phyloP scores from a whole-genome alignment of 2,797 vertebrate species.

The Coracias cyanogaster region DNA sequence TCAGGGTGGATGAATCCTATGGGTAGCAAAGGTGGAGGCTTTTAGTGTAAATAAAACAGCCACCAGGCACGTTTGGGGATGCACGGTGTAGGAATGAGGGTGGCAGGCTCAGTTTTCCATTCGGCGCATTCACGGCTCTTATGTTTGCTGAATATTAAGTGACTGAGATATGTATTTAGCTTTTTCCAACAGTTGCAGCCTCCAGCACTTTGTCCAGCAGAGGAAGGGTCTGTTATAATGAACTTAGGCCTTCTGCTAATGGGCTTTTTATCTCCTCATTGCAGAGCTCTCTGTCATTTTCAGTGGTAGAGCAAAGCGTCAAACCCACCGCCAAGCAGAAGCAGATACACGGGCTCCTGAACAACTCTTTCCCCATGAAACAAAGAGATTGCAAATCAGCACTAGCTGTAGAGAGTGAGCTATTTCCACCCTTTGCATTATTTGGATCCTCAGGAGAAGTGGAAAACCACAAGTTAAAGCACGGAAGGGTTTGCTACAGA shows the following conservation, averaged over 20 bases:
- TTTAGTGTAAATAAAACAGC: background rate
- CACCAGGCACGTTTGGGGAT: rapidly evolving
- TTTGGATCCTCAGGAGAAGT: background rate
- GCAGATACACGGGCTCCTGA: background rate
- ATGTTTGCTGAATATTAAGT: background rate
- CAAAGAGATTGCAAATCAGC: background rate
- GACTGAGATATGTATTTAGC: background rate
- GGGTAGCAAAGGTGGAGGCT: background rate
- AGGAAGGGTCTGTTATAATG: background rate
- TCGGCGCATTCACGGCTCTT: background rate
- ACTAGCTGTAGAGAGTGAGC: background rate
- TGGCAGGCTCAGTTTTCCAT: background rate
- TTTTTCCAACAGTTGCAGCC: background rate
- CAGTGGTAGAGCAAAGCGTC: background rate
- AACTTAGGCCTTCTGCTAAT: background rate
- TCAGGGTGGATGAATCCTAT: background rate
- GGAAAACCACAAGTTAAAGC: background rate
- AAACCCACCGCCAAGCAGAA: background rate
- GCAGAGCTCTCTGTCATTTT: background rate
- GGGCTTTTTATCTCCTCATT: background rate
- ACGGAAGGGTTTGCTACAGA: background rate
- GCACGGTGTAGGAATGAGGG: background rate
- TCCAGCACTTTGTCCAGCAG: background rate
- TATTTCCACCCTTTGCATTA: background rate
- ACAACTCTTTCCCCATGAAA: background rate